Conservation (phyloP, 2,888 invertebrate genomes). For the Morpho deidamia region DNA sequence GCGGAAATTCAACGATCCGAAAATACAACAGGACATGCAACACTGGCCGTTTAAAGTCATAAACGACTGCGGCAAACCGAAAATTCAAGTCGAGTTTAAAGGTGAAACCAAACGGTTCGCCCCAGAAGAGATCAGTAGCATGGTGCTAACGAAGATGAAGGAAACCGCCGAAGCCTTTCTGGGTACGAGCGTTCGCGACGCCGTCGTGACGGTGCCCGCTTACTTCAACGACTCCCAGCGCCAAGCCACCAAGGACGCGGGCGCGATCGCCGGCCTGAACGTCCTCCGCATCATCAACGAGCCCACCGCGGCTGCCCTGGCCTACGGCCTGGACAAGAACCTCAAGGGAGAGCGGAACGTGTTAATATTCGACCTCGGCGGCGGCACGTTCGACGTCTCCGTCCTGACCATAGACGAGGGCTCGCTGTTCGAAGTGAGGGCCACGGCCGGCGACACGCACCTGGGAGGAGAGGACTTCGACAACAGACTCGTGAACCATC, state of each 20-base stretch:
- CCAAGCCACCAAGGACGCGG: too few relatives aligned
- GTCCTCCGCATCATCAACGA: slow-evolving; percentile 37
- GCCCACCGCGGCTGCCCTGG: slow-evolving; percentile 42
- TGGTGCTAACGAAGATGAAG: slow-evolving; percentile 78
- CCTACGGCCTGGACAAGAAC: slow-evolving; percentile 18
- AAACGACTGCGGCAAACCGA: slow-evolving; percentile 79
- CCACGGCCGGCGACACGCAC: too few relatives aligned
- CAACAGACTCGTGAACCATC: slow-evolving; percentile 68
- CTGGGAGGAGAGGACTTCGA: too few relatives aligned
- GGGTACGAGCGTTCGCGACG: slow-evolving; percentile 79
- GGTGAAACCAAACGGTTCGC: slow-evolving; percentile 77
- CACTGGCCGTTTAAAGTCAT: slow-evolving; percentile 87
- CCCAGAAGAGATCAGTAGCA: slow-evolving; percentile 42
- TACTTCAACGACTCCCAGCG: too few relatives aligned
- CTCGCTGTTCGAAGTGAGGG: slow-evolving; percentile 78
- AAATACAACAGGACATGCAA: slow-evolving; percentile 61
- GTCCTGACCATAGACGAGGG: slow-evolving; percentile 70
- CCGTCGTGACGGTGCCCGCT: slow-evolving; percentile 83
- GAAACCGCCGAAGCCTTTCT: slow-evolving; percentile 74
- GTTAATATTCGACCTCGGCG: slow-evolving; percentile 81
- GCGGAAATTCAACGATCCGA: neutral
- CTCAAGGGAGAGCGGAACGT: slow-evolving; percentile 79
- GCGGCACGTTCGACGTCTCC: slow-evolving; percentile 74
- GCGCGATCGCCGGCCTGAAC: slow-evolving; percentile 81
- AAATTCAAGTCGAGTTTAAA: slow-evolving; percentile 79